Evolutionary conservation across 2,113 vertebrate genomes (phyloP).

Genomic region (Cromileptes altivelis): DNA sequence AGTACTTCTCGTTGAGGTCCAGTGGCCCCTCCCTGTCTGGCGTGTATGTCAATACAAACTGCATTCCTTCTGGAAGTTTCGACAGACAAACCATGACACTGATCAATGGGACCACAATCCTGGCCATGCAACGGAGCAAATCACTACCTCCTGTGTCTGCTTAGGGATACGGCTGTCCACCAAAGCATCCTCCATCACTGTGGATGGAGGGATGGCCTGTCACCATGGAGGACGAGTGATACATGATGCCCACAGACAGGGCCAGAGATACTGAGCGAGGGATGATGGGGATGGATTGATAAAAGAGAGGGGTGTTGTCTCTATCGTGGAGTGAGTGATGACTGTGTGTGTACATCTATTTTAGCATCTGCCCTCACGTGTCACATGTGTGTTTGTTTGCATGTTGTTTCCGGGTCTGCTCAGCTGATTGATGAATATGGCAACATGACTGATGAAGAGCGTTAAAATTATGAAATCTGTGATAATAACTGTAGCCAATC

Average conservation of each 20-base stretch:
- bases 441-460: conserved; percentile 40
- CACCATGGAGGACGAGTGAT: conserved; percentile 67
- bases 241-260: conserved; percentile 50
- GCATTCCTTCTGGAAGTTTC: conserved; percentile 40
- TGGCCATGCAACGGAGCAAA: conserved; percentile 42
- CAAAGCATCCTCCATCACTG: conserved; percentile 71
- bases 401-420: conserved; percentile 27
- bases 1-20: conserved; percentile 24
- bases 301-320: conserved; percentile 76
- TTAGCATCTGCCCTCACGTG: conserved; percentile 12
- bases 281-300: conserved; percentile 72
- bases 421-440: conserved; percentile 71
- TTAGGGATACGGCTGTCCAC: conserved; percentile 61
- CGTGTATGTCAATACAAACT: conserved; percentile 40
- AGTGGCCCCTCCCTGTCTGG: conserved; percentile 2
- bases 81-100: conserved; percentile 23
- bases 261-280: conserved; percentile 56
- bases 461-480: conserved; percentile 39
- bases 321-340: conserved; percentile 61
- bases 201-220: conserved; percentile 62
- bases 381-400: conserved; percentile 23
- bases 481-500: conserved; percentile 31
- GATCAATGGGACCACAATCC: conserved; percentile 39
- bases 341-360: conserved; percentile 24
- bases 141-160: conserved; percentile 69